Evolutionary conservation across 2,888 invertebrate genomes (phyloP).

Genomic region (Himalopsyche tibetana): DNA sequence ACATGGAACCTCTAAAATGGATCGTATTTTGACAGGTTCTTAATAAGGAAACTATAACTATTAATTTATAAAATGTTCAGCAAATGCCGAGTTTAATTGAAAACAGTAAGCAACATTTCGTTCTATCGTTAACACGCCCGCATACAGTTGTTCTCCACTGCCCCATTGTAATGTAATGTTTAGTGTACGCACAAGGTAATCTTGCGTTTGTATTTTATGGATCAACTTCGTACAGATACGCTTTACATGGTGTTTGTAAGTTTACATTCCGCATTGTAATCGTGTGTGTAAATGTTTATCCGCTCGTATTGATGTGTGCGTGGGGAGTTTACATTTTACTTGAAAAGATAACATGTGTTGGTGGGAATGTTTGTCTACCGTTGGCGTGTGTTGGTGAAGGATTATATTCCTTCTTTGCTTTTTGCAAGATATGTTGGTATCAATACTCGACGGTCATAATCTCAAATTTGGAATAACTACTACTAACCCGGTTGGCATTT

Average conservation of each 20-base stretch:
- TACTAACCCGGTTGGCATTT: too few relatives aligned
- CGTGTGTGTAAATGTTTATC: conserved; percentile 55
- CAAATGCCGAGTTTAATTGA: too few relatives aligned
- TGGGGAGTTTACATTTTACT: conserved; percentile 54
- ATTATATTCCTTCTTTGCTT: conserved; percentile 49
- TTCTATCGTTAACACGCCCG: not conserved
- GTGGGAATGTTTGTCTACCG: conserved; percentile 46
- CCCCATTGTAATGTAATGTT: conserved; percentile 55
- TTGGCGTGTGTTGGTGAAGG: conserved; percentile 39
- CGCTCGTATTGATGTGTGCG: conserved; percentile 56
- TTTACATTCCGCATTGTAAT: conserved; percentile 57
- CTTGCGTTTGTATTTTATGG: conserved; percentile 54
- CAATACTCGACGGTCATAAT: not conserved
- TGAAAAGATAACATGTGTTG: conserved; percentile 44
- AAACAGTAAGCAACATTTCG: not conserved
- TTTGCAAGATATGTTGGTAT: conserved; percentile 36
- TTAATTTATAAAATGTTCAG: too few relatives aligned
- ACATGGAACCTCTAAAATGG: too few relatives aligned
- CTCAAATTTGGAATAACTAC: too few relatives aligned
- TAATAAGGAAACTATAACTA: too few relatives aligned
- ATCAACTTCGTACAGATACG: conserved; percentile 56
- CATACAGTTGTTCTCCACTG: conserved; percentile 34
- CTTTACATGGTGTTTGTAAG: conserved; percentile 55
- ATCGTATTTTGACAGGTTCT: too few relatives aligned
- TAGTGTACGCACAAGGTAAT: conserved; percentile 46